Evolutionary conservation across 2,113 vertebrate species (phyloP), one percentile per base, ranked within the genome.

Genomic region (Tinamus guttatus): DNA sequence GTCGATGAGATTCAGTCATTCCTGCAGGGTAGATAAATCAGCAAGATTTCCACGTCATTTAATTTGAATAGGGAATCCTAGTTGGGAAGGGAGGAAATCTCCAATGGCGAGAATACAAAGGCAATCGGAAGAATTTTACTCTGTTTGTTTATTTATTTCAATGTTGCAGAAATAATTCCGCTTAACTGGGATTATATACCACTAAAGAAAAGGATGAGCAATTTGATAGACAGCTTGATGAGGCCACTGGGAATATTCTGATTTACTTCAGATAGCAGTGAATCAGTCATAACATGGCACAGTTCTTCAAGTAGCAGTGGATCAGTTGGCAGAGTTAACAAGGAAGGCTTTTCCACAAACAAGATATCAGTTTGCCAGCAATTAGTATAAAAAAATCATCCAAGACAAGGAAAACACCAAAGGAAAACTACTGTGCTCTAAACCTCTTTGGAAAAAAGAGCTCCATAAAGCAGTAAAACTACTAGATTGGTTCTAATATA

Each of bases 341-440:
- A 81, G 90, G 77, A 95, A 77, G 52, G 75, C 34, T 62, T 79
- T 94, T 95, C 77, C 88, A 83, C 74, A 93, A 76, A 92, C 85
- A 90, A 89, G 85, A 81, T 43, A 52, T 9, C 21, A 92, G 18
- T 92, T 96, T 95, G 51, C 71, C 84, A 94, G 74, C 86, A 94
- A 92, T 85, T 92, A 95, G 56, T 89, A 77, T 4, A 6, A 91
- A 92, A 96, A 96, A 82, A 74, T 91, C 92, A 93, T 81, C 78
- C 84, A 95, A 91, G 70, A 81, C 86, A 90, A 88, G 58, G 60
- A 95, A 95, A 84, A 94, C 82, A 90, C 43, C 49, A 85, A 88
- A 90, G 83, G 88, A 81, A 81, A 93, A 89, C 80, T 84, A 43
- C 54, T 27, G n/a, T 81, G 43, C 58, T 94, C 19, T 84, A 81